Evolutionary conservation across 2,888 invertebrate genomes (phyloP).

Genomic region (Phania funesta): DNA sequence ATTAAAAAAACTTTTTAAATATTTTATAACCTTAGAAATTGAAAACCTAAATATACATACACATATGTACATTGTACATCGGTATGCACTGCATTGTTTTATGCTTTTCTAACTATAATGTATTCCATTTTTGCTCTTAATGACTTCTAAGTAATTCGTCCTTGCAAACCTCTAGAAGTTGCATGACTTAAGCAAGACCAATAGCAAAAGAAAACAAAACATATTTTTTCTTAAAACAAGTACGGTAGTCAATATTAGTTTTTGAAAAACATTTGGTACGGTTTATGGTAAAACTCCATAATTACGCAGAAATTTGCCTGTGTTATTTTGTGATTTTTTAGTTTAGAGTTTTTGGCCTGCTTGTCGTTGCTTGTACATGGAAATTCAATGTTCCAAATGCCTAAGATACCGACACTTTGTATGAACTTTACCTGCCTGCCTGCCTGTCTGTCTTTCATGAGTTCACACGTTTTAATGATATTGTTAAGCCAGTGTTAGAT

Average conservation of each 20-base stretch:
- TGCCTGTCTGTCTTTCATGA: no score
- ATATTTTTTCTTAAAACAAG: not conserved
- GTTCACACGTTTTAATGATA: not conserved
- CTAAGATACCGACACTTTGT: not conserved
- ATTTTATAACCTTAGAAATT: no score
- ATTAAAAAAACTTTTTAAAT: no score
- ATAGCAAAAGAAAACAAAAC: not conserved
- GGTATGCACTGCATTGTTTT: not conserved
- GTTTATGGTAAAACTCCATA: constrained; percentile 44
- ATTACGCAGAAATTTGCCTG: constrained; percentile 47
- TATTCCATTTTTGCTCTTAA: constrained; percentile 66
- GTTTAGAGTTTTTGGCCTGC: not conserved
- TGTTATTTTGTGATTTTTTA: constrained; percentile 15
- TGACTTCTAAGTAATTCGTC: constrained; percentile 74
- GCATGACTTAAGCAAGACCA: constrained; percentile 44
- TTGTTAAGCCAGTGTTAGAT: constrained; percentile 53
- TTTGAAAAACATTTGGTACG: constrained; percentile 53
- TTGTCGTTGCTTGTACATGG: not conserved
- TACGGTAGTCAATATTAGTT: constrained; percentile 45
- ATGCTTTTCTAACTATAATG: not conserved
- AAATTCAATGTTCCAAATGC: constrained; percentile 20
- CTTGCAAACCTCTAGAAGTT: constrained; percentile 51
- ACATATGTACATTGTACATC: not conserved
- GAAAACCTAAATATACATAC: no score
- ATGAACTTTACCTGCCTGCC: no score